Base-by-base conservation (phyloP, 2,888 invertebrate genomes). In the Catocala sponsa region DNA sequence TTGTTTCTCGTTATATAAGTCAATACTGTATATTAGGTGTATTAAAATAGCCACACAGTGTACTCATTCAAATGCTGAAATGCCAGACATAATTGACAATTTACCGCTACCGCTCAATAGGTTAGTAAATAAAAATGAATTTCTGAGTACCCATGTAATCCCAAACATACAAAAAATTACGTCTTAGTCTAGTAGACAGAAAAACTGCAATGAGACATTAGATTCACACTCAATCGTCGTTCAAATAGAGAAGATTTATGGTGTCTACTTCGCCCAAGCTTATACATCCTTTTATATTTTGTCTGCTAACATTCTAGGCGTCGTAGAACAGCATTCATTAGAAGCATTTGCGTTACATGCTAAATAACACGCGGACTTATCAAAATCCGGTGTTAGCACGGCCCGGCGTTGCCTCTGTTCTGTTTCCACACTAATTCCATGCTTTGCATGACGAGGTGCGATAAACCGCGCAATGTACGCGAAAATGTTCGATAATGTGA, bases 401-500 rank as follows among this genome's bases (percentile, higher is more conserved):
- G 49, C 42, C 15, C 42, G 35, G 57, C 55, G 65, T 55, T 65
- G 51, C 62, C 59, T 25, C 60, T 60, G 42, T 59, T 48, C 47
- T 49, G 50, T 53, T 71, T 68, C 66, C 63, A 63, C 54, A 35
- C 12, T 25, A 62, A 66, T 67, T 63, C 72, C 66, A 56, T 59
- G 57, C 55, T 57, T 79, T 53, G 79, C 79, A 76, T 79, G 79
- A 78, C 79, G 68, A 65, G 50, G 54, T 33, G 71, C 79, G 68
- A 79, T 79, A 78, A 79, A 71, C 63, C 52, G 63, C 32, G 76
- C 74, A 76, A 74, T 69, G 76, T 72, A 76, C 65, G 65, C 69
- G 76, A 76, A 79, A 80, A 77, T 74, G 81, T 80, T 72, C 76
- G 79, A 81, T 81, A 81, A 81, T 83, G 71, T 74, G 80, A 78